Base-by-base conservation (phyloP, 1,140 invertebrate genomes). In the Nephotettix cincticeps region DNA sequence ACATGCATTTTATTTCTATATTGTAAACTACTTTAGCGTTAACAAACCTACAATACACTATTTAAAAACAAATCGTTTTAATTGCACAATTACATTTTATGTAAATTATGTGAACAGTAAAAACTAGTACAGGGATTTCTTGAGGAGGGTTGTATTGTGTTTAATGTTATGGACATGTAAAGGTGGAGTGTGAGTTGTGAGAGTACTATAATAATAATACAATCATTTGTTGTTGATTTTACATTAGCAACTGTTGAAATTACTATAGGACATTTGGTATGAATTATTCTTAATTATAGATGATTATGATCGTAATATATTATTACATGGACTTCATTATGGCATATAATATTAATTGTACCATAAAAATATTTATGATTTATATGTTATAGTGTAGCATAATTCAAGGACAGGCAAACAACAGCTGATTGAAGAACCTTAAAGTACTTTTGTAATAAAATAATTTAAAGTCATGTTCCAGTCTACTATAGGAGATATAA, bases 181-280 rank as follows among this genome's bases (percentile, higher is more conserved):
- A 27, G 6, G 56, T 27, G 27, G 23, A 19, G 56, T 14, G 25
- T 21, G 28, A 27, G 28, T 27, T 13, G 56, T 27, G 23, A 51
- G 6, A 19, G 21, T 51, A 51, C 47, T n/a, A 30, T 32, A 32
- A 65, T 21, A 65, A n/a, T 21, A 43, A 67, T 67, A 67, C 63
- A 67, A 43, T 67, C 23, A 67, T 67, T 67, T 67, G 64, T 67
- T 67, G 64, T 67, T 67, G 64, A 45, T 67, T 67, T 67, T 45
- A 67, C 32, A 67, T 43, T 43, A 43, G 63, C 29, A 36, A 27
- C n/a, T 67, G 64, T 67, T 67, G 27, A 67, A 43, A 67, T 43
- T 17, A 67, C 23, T 45, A 67, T 67, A 43, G 36, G 17, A 45
- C 17, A 43, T 67, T 67, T 43, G 64, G 64, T 43, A 43, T 43